Percentiles rank a stretch among this genome's conserved stretches.
Evolutionary conservation across 2,888 invertebrate species (phyloP).

Genomic region (Platycnemis pennipes): DNA sequence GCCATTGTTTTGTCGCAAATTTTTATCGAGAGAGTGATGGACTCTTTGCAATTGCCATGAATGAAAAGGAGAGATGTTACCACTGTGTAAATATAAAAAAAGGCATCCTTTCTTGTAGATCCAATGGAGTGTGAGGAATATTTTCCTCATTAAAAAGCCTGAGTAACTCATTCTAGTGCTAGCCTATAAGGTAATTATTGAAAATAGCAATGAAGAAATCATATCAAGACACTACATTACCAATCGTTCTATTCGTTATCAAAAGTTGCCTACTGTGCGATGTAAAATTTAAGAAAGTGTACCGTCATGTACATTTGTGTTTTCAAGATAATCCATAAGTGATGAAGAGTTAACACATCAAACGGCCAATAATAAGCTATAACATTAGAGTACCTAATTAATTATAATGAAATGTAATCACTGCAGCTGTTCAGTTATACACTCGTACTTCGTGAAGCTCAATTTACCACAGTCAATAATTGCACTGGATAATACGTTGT

Average conservation of each 20-base stretch:
- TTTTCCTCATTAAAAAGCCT: constrained; percentile 27
- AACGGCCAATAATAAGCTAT: constrained; percentile 32
- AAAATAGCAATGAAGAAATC: constrained; percentile 45
- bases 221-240: constrained; percentile 52
- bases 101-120: constrained; percentile 15
- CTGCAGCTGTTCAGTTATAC: neutral
- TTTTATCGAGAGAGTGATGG: constrained; percentile 1
- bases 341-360: neutral
- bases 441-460: constrained; percentile 45
- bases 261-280: neutral
- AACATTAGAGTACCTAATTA: neutral
- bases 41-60: neutral
- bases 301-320: constrained; percentile 5
- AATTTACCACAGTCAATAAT: constrained; percentile 50
- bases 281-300: neutral
- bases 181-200: constrained; percentile 47
- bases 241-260: constrained; percentile 21
- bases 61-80: constrained; percentile 53
- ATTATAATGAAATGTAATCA: constrained; percentile 20
- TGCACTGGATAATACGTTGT: neutral
- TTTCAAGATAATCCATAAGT: neutral
- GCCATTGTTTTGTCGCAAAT: constrained; percentile 45
- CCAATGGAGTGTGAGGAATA: constrained; percentile 3
- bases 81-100: constrained; percentile 20
- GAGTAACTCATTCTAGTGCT: constrained; percentile 43